These are phyloP conservation scores for Triplophysa bombifrons DNA, from an alignment of 2,797 vertebrate genomes.

Conservation along the genomic window DNA sequence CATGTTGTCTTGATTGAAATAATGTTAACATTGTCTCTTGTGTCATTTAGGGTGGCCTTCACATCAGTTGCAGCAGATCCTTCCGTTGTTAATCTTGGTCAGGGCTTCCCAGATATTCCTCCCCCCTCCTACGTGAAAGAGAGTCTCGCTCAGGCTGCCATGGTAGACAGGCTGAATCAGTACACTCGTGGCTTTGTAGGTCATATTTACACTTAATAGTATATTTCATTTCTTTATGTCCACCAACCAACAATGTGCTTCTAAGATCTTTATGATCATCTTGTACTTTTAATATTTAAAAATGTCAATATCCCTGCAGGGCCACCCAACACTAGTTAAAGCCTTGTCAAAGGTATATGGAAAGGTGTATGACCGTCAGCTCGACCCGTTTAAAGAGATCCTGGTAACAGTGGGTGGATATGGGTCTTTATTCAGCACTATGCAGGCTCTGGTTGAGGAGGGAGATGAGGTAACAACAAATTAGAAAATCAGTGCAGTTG, in stretches of 20 bases:
- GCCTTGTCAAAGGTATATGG: slow-evolving; percentile 88
- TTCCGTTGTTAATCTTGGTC: slow-evolving; percentile 90
- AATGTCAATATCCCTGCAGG: slow-evolving; percentile 70
- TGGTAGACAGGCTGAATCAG: slow-evolving; percentile 88
- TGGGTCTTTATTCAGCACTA: slow-evolving; percentile 87
- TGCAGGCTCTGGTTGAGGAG: slow-evolving; percentile 89
- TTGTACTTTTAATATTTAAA: background rate
- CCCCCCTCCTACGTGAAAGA: slow-evolving; percentile 89
- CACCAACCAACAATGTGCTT: background rate
- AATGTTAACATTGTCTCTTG: background rate
- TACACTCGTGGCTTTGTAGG: slow-evolving; percentile 95
- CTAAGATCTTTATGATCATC: background rate
- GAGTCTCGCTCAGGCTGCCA: slow-evolving; percentile 79
- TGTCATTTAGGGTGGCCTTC: slow-evolving; percentile 84
- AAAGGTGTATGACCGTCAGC: slow-evolving; percentile 77
- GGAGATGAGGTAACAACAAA: slow-evolving; percentile 85
- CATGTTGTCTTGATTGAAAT: background rate
- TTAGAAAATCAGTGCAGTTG: background rate
- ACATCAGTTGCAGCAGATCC: slow-evolving; percentile 88
- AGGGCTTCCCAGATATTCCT: slow-evolving; percentile 89
- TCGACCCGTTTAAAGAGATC: slow-evolving; percentile 89
- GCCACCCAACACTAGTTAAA: slow-evolving; percentile 89
- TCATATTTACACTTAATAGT: background rate
- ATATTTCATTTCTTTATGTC: background rate
- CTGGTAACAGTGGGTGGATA: slow-evolving; percentile 92